Evolutionary conservation across 2,888 invertebrate species (phyloP), one percentile per base, ranked within the genome.

Genomic region (Mesorhabditis sp.): DNA sequence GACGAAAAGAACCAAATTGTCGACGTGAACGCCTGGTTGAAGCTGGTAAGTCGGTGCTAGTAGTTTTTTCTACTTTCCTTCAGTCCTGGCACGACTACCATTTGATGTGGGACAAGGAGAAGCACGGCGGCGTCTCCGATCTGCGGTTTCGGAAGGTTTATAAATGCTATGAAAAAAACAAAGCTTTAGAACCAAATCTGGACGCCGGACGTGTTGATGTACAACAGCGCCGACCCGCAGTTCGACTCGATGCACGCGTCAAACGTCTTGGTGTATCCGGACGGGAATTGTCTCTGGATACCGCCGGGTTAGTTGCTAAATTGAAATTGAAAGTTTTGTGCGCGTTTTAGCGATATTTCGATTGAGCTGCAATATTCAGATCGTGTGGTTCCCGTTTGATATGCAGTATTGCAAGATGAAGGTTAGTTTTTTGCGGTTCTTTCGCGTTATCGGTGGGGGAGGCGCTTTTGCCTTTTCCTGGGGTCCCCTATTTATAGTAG

Each of bases 331-430:
- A 65, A 13, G 5, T 45, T 64, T 4, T 66, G 28, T 70, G 86
- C 0, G 95, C 95, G 94, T 69, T 76, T n/a, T 66, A 79, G 81
- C 77, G 4, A 73, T 82, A 3, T 82, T 79, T 67, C 77, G 79
- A 61, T 67, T 82, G 6, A 80, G 79, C 81, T 96, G 96, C 90
- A 94, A 94, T 89, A 96, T 96, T 86, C 94, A 96, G 90, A 96
- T 96, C 89, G 95, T 94, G 83, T 96, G 95, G 95, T 96, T 96
- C 89, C 96, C 96, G 77, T 96, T 96, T 89, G 96, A 97, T 88
- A 94, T 95, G 89, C 96, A 97, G 66, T 70, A 73, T 50, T 82
- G 82, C 62, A 76, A 74, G 61, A 70, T 82, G 67, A 82, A 82
- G 69, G 76, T 75, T 15, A 50, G 65, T 44, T 50, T 73, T 28